Conservation (phyloP, 2,797 vertebrate species). For the Tinamus major region DNA sequence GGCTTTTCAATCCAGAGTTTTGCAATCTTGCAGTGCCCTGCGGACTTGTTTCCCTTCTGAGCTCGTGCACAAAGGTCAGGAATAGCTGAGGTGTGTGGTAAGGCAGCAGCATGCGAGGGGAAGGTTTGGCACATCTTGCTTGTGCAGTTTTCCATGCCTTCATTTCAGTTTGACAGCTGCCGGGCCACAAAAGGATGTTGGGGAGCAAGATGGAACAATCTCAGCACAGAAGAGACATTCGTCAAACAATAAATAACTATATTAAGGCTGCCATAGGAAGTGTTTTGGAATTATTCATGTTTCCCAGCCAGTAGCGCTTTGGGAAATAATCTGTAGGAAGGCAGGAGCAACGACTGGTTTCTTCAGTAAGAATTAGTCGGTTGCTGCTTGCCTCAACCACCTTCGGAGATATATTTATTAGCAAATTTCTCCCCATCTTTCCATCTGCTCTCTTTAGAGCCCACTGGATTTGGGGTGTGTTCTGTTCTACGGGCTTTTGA, state of each 20-base stretch:
- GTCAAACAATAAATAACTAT: slow-evolving; percentile 55
- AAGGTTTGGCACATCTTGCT: slow-evolving; percentile 14
- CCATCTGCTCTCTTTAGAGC: background rate
- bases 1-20: background rate
- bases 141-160: slow-evolving; percentile 32
- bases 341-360: background rate
- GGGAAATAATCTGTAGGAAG: slow-evolving; percentile 25
- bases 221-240: background rate
- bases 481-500: background rate
- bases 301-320: slow-evolving; percentile 17
- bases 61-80: slow-evolving; percentile 24
- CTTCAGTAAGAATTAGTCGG: background rate
- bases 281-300: slow-evolving; percentile 24
- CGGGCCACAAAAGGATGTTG: background rate
- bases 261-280: slow-evolving; percentile 54
- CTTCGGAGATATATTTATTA: background rate
- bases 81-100: background rate
- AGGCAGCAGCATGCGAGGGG: background rate
- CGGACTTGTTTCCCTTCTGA: too few relatives aligned
- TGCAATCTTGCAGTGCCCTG: background rate
- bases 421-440: background rate
- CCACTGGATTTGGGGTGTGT: slow-evolving; percentile 5
- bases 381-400: background rate
- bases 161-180: slow-evolving; percentile 42
- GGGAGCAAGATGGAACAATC: slow-evolving; percentile 9